Percentiles rank a stretch among this genome's conserved stretches.
These are phyloP conservation scores for Ceramica pisi DNA, from an alignment of 2,888 invertebrate genomes.

Conservation along the genomic window DNA sequence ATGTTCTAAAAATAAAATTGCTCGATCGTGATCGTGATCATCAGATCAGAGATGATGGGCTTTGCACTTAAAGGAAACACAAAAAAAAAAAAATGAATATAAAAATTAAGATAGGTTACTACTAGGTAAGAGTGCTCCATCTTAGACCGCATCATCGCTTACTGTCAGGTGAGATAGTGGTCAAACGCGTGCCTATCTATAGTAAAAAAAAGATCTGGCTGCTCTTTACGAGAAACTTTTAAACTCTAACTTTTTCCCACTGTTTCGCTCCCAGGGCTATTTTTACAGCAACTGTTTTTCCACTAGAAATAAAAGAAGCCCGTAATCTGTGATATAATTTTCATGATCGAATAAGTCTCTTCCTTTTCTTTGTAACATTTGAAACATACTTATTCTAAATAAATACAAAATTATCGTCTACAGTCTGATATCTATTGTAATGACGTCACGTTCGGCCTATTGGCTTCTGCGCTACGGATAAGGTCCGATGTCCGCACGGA, in stretches of 20 bases:
- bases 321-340: neutral
- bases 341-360: neutral
- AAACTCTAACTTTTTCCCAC: neutral
- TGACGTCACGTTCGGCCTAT: conserved; percentile 28
- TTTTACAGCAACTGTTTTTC: neutral
- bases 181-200: no score
- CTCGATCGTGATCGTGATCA: no score
- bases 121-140: no score
- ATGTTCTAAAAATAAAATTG: no score
- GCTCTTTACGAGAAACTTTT: neutral
- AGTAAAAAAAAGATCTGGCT: no score
- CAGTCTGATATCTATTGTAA: conserved; percentile 11
- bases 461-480: conserved; percentile 6
- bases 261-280: neutral
- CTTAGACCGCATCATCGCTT: no score
- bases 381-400: neutral
- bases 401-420: conserved; percentile 5
- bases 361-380: neutral
- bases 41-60: no score
- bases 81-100: no score
- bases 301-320: neutral
- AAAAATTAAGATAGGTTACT: no score
- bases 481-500: neutral
- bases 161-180: no score
- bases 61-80: no score